phyloP scores from a whole-genome alignment of 2,888 invertebrate species.

The Tetragonisca angustula region DNA sequence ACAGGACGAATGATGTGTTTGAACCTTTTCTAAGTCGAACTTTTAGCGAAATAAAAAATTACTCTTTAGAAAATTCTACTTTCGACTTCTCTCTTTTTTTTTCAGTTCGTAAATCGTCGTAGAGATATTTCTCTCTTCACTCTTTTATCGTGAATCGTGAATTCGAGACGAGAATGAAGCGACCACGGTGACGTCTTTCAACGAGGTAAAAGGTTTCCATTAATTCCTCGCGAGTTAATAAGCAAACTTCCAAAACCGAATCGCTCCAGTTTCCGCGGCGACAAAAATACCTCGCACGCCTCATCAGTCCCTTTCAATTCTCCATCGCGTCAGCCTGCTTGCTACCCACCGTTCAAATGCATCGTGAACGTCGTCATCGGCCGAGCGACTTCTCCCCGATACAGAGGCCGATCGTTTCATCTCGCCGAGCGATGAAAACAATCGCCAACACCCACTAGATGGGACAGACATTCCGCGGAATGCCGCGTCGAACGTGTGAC shows the following conservation, averaged over 20 bases:
- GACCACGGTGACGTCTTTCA: too few species aligned
- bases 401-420: not conserved
- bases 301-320: not conserved
- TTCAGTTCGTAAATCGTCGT: too few species aligned
- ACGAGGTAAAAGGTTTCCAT: too few species aligned
- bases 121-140: too few species aligned
- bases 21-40: not conserved
- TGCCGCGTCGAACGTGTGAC: not conserved
- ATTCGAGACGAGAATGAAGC: too few species aligned
- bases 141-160: too few species aligned
- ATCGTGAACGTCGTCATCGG: not conserved
- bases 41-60: not conserved
- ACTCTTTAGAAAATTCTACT: too few species aligned
- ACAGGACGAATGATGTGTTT: not conserved
- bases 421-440: not conserved
- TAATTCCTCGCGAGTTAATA: not conserved
- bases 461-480: constrained; percentile 18
- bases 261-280: not conserved
- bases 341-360: constrained; percentile 50
- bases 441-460: constrained; percentile 44
- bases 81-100: too few species aligned
- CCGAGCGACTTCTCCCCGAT: not conserved
- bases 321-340: constrained; percentile 34
- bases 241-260: not conserved
- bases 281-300: not conserved